Evolutionary conservation across 2,797 vertebrate genomes (phyloP).

Genomic region (Trematomus bernacchii): DNA sequence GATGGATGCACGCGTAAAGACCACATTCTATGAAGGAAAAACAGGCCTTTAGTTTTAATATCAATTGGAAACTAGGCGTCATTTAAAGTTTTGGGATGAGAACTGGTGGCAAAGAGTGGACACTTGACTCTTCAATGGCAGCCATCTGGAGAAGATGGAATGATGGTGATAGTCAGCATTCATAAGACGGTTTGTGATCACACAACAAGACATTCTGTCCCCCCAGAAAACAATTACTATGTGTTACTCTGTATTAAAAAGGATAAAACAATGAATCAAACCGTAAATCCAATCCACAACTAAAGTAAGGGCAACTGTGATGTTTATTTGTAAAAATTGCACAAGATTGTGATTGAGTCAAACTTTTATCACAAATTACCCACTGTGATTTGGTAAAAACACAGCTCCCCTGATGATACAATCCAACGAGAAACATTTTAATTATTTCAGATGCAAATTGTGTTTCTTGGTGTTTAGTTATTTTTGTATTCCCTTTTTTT

Average conservation of each 20-base stretch:
- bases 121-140: background rate
- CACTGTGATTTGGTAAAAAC: conserved; percentile 6
- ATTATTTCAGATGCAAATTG: conserved; percentile 6
- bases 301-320: background rate
- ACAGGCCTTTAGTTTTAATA: background rate
- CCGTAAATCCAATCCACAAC: background rate
- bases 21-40: background rate
- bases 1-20: conserved; percentile 5
- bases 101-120: background rate
- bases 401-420: conserved; percentile 28
- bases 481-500: background rate
- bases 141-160: conserved; percentile 4
- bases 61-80: rapidly evolving
- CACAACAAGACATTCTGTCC: background rate
- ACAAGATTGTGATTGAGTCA: background rate
- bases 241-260: background rate
- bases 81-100: background rate
- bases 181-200: conserved; percentile 15
- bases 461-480: background rate
- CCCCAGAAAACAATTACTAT: background rate
- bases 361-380: background rate
- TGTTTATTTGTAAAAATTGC: background rate
- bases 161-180: background rate
- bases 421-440: conserved; percentile 3
- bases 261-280: background rate